Evolutionary conservation across 37 sponge, comb jelly and placozoan genomes (phyloP), one percentile per base, ranked within the genome.

Genomic region (Aplysina aerophoba): DNA sequence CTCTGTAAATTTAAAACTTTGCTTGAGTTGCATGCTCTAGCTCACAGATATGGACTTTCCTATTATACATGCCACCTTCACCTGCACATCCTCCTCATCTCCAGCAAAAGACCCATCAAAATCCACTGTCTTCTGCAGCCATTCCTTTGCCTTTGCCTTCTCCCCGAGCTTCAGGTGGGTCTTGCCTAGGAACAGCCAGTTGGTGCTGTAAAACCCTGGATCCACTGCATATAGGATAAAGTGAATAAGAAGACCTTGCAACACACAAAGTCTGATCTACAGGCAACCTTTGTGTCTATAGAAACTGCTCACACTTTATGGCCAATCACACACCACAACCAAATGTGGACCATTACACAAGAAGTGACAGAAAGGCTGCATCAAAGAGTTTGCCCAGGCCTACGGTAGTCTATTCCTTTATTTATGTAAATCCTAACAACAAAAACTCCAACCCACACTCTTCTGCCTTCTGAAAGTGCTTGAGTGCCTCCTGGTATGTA

Each of bases 111-210:
- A 25, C 16, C 73, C 82, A 17, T 83, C 63, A 75, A 80, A 90
- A 5, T 35, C 58, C 22, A 87, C 89, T 35, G 89, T 83, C 81
- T 95, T 95, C 33, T 58, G 55, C 38, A 95, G 91, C 95, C 95
- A 95, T 30, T 69, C 65, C n/a, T 80, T 59, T 17, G 93, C 95
- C 79, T 95, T 83, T 20, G 87, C 86, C 80, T 82, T 86, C 28
- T 89, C 74, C 15, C 94, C 91, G 44, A 95, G 78, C 40, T 87
- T 65, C 39, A 85, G 19, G 60, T 88, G 64, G 20, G 88, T 84
- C 82, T 92, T 92, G 33, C 95, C 95, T 35, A 92, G 53, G 37
- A 38, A 91, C 79, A 92, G 31, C 91, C 87, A 90, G 88, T 95
- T 95, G 0, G 81, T 82, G 58, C 80, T 60, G 60, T 92, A 95